Percentiles rank a stretch among this genome's conserved stretches.
Conservation (phyloP, 1,140 invertebrate species). For the Drosophila insularis region DNA sequence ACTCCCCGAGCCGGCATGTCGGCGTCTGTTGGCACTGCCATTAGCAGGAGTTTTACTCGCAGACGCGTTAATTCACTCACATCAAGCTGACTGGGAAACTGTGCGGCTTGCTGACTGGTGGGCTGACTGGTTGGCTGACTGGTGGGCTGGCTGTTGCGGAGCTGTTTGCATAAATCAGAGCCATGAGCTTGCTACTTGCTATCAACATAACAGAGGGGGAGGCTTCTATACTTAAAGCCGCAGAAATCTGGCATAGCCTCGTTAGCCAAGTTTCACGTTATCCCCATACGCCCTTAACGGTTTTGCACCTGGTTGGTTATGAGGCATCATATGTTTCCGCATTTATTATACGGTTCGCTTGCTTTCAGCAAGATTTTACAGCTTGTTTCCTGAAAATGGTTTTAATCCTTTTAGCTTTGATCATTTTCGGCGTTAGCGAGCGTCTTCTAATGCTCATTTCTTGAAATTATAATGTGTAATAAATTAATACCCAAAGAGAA, state of each 20-base stretch:
- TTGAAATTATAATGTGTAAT: slow-evolving; percentile 60
- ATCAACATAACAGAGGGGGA: slow-evolving; percentile 37
- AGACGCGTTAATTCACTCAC: slow-evolving; percentile 72
- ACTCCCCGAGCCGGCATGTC: background rate
- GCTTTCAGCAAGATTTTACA: slow-evolving; percentile 45
- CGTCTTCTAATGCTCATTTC: slow-evolving; percentile 52
- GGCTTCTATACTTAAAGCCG: slow-evolving; percentile 57
- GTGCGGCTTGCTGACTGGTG: background rate
- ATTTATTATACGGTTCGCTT: slow-evolving; percentile 59
- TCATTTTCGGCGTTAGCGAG: slow-evolving; percentile 44
- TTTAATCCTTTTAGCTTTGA: slow-evolving; percentile 65
- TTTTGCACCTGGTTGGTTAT: slow-evolving; percentile 47
- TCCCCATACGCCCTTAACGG: slow-evolving; percentile 30
- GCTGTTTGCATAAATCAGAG: slow-evolving; percentile 75
- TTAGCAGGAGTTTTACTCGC: slow-evolving; percentile 61
- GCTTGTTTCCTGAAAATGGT: slow-evolving; percentile 57
- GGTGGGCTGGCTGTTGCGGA: background rate
- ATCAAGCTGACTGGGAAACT: slow-evolving; percentile 42
- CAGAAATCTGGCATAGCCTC: slow-evolving; percentile 68
- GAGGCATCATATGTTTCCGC: slow-evolving; percentile 49
- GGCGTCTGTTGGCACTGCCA: slow-evolving; percentile 59
- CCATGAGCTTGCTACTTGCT: slow-evolving; percentile 16
- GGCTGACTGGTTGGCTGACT: background rate
- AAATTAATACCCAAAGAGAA: background rate
- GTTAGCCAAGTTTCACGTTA: slow-evolving; percentile 28